A percentile compares a stretch with the other conserved stretches of the same genome.
Evolutionary conservation across 2,113 vertebrate species (phyloP).

Genomic region (Percopsis transmontana): DNA sequence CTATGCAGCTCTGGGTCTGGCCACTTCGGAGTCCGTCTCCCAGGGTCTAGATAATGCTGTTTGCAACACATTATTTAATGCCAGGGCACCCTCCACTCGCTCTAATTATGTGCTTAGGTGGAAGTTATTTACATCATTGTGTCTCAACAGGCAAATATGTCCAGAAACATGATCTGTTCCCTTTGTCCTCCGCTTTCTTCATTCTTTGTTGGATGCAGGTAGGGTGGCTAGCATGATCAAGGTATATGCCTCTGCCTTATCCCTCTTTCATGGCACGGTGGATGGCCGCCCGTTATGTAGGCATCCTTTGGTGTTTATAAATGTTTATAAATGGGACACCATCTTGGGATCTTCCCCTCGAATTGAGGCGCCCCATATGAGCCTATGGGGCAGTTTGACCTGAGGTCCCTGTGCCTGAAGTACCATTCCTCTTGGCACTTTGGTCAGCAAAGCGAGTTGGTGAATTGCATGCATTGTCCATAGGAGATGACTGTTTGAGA

Average conservation of each 20-base stretch:
- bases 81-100: neutral
- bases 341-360: no score
- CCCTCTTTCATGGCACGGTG: neutral
- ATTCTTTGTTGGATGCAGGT: neutral
- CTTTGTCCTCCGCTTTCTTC: neutral
- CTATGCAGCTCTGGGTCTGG: neutral
- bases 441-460: no score
- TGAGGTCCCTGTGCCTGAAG: no score
- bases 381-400: no score
- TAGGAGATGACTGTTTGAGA: neutral
- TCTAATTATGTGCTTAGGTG: neutral
- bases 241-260: neutral
- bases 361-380: no score
- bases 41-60: constrained; percentile 3
- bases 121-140: neutral
- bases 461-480: neutral
- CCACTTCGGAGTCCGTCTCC: neutral
- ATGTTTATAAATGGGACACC: no score
- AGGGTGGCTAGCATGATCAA: neutral
- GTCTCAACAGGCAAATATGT: neutral
- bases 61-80: neutral
- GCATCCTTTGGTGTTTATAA: neutral
- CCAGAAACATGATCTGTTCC: neutral
- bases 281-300: neutral
- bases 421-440: no score